A percentile compares a stretch with the other conserved stretches of the same genome.
Conservation (phyloP, 2,113 vertebrate genomes). For the Petrocephalus zakoni region DNA sequence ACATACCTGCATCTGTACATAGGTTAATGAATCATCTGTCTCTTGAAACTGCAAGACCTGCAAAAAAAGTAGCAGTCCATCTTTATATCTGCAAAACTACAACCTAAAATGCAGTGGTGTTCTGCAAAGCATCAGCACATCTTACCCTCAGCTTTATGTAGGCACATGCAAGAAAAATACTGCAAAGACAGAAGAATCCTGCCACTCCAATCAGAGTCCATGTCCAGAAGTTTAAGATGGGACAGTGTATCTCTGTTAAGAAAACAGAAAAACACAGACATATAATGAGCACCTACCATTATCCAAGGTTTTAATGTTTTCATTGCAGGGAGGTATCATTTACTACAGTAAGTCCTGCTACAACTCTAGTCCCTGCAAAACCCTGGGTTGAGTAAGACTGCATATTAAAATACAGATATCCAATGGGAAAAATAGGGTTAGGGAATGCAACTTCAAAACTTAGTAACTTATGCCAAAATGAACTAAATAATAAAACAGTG, state of each 20-base stretch:
- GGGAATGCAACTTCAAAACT: not conserved
- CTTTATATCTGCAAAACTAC: not conserved
- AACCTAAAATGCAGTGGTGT: not conserved
- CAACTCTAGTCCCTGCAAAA: not conserved
- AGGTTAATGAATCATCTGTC: not conserved
- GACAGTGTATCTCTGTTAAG: not conserved
- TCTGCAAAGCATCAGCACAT: not conserved
- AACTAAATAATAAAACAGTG: not conserved
- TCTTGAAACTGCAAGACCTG: not conserved
- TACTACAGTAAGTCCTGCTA: not conserved
- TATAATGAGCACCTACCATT: not conserved
- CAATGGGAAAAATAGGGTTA: not conserved
- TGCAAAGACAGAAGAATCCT: not conserved
- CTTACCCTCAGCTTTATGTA: conserved; percentile 3
- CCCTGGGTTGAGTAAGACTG: not conserved
- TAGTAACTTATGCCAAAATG: not conserved
- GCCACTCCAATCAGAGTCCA: conserved; percentile 8
- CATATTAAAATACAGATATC: not conserved
- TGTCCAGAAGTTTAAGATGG: not conserved
- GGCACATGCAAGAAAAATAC: not conserved
- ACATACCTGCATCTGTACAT: conserved; percentile 8
- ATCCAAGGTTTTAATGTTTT: not conserved
- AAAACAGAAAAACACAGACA: not conserved
- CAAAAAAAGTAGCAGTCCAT: not conserved
- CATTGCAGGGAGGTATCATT: not conserved